Percentiles rank a stretch among this genome's conserved stretches.
Conservation (phyloP, 2,113 vertebrate species). For the Peromyscus californicus region DNA sequence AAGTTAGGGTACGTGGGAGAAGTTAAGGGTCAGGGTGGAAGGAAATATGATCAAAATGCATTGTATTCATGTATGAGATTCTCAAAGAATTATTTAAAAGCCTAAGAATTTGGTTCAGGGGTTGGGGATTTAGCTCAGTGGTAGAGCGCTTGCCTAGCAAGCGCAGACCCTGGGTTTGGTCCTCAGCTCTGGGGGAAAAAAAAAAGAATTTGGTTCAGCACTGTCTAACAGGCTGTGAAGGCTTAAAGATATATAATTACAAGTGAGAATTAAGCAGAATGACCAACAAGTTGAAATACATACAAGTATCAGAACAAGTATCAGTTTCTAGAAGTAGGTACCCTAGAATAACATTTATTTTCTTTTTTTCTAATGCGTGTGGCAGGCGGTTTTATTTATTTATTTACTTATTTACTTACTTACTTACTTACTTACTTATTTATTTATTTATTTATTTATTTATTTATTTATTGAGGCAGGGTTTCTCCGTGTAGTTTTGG, state of each 20-base stretch:
- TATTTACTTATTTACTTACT: slow-evolving; percentile 33
- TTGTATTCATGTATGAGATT: not conserved
- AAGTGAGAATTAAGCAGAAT: not conserved
- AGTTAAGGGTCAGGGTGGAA: not conserved
- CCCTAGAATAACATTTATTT: slow-evolving; percentile 12
- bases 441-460: too few species aligned
- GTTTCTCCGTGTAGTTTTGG: too few species aligned
- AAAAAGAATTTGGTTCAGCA: not conserved
- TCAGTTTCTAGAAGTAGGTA: not conserved
- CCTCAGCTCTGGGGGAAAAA: too few species aligned
- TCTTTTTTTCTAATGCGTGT: not conserved
- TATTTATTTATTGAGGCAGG: too few species aligned
- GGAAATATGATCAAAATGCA: not conserved
- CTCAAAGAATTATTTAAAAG: not conserved
- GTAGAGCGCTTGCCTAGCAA: too few species aligned
- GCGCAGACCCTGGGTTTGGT: too few species aligned
- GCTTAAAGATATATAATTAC: not conserved
- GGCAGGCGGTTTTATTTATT: not conserved
- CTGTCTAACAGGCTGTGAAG: not conserved
- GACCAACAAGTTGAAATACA: not conserved
- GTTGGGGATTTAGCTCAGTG: too few species aligned
- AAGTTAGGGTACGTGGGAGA: not conserved
- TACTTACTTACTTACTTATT: not conserved
- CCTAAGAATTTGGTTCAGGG: slow-evolving; percentile 18
- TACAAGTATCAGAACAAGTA: not conserved